Evolutionary conservation across 1,140 invertebrate genomes (phyloP), one percentile per base, ranked within the genome.

Genomic region (Drosophila pandora): DNA sequence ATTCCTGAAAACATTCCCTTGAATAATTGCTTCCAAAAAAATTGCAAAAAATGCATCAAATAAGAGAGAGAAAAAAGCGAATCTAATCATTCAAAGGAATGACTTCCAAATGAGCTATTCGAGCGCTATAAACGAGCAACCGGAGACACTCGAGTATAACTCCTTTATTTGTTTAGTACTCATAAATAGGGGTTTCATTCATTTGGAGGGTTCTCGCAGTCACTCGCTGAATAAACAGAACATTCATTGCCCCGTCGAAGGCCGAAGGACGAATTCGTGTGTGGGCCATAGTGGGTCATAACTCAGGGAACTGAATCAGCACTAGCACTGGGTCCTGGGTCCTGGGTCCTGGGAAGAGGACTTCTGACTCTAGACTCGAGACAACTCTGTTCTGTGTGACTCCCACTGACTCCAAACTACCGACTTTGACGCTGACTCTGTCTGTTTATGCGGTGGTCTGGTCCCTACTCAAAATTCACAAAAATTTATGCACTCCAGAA

Each of bases 81-180:
- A 13, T 13, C 39, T 13, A 68, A 68, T 65, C 48, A 54, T 47
- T 68, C 39, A 67, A 68, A 37, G 34, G 45, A 68, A 68, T 28
- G 49, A 30, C 65, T 68, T 68, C 30, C 61, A 37, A 48, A 67
- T 67, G 65, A 68, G 61, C 60, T 37, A 53, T 68, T 65, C n/a
- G 17, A 23, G 62, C 48, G 39, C 47, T 68, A 54, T 37, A 49
- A 68, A 68, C 53, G 62, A 45, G 17, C 41, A 7, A 45, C 32
- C 25, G 25, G n/a, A n/a, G 58, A 50, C 50, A 47, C 37, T 49
- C 63, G 8, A 64, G 47, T 43, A 48, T 52, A 57, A 69, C 65
- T 69, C 63, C 65, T 69, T 69, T 69, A 69, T 69, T 69, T 69
- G 65, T 56, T 69, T 69, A 68, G 50, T 56, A 57, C 65, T 69